Evolutionary conservation across 2,888 invertebrate species (phyloP).

Genomic region (Alsophila aescularia): DNA sequence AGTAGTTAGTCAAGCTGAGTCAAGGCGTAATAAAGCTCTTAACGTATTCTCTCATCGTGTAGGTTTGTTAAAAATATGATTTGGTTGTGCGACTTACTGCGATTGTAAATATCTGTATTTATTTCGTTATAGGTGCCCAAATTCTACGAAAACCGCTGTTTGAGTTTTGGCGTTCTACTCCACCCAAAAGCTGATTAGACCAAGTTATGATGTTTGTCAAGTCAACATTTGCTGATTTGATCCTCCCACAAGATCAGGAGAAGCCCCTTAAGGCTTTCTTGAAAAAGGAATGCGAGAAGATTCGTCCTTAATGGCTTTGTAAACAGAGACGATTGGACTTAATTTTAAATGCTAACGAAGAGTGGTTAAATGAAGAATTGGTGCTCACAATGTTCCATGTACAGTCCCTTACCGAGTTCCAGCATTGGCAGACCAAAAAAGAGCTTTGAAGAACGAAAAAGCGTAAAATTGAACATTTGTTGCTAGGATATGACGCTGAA

Average conservation of each 20-base stretch:
- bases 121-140: constrained; percentile 17
- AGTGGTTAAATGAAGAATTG: constrained; percentile 15
- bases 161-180: constrained; percentile 22
- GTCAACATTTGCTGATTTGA: constrained; percentile 5
- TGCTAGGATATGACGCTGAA: constrained; percentile 15
- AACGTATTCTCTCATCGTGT: constrained; percentile 4
- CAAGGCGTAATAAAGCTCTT: background rate
- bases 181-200: constrained; percentile 19
- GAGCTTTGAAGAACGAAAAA: constrained; percentile 8
- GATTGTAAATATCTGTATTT: constrained; percentile 8
- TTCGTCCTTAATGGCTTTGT: constrained; percentile 13
- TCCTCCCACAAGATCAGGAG: constrained; percentile 5
- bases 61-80: constrained; percentile 1
- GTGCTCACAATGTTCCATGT: background rate
- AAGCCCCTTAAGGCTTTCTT: constrained; percentile 2
- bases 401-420: background rate
- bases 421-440: constrained; percentile 12
- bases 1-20: background rate
- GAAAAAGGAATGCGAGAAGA: constrained; percentile 21
- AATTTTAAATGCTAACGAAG: constrained; percentile 12
- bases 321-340: constrained; percentile 20
- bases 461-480: constrained; percentile 15
- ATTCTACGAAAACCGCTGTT: constrained; percentile 18
- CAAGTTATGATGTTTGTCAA: constrained; percentile 22
- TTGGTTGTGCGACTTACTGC: constrained; percentile 2